A percentile compares a stretch with the other conserved stretches of the same genome.
These are phyloP conservation scores for Malacoctenus gilli DNA, from an alignment of 2,797 vertebrate genomes.

Conservation along the genomic window DNA sequence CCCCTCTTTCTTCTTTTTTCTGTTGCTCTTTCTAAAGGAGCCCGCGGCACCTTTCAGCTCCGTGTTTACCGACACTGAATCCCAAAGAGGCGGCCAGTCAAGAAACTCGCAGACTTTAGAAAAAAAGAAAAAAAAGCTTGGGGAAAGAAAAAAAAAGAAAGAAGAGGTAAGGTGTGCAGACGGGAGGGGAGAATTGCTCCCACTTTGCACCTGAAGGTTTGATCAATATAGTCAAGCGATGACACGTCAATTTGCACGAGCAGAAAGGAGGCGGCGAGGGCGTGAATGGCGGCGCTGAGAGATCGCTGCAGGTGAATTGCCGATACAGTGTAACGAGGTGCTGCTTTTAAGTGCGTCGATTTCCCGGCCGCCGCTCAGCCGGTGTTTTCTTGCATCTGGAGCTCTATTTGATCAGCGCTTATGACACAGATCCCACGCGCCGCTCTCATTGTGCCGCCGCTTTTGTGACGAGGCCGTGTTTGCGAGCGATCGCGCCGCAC, in stretches of 20 bases:
- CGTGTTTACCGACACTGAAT: constrained; percentile 73
- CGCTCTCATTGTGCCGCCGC: constrained; percentile 65
- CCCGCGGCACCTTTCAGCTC: constrained; percentile 71
- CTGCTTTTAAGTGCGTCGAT: constrained; percentile 71
- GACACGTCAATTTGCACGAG: constrained; percentile 79
- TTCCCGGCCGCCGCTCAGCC: constrained; percentile 32
- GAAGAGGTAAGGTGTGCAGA: constrained; percentile 68
- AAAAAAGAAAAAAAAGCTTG: constrained; percentile 13
- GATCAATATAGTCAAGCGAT: constrained; percentile 79
- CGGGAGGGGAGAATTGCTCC: constrained; percentile 41
- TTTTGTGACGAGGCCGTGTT: constrained; percentile 66
- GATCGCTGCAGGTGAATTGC: constrained; percentile 91
- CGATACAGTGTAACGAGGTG: constrained; percentile 84
- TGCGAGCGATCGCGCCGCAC: constrained; percentile 74
- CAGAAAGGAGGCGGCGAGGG: constrained; percentile 67
- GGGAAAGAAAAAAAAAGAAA: constrained; percentile 30
- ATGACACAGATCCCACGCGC: constrained; percentile 71
- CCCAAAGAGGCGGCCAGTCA: constrained; percentile 46
- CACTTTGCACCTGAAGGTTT: constrained; percentile 84
- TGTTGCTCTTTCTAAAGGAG: constrained; percentile 72
- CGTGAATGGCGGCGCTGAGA: constrained; percentile 85
- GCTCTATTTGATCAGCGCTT: constrained; percentile 69
- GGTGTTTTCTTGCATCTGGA: constrained; percentile 61
- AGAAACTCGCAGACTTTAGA: constrained; percentile 16
- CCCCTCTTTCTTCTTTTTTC: too few species aligned